These are phyloP conservation scores for Megalopta genalis DNA, from an alignment of 1,140 invertebrate genomes.

Conservation along the genomic window DNA sequence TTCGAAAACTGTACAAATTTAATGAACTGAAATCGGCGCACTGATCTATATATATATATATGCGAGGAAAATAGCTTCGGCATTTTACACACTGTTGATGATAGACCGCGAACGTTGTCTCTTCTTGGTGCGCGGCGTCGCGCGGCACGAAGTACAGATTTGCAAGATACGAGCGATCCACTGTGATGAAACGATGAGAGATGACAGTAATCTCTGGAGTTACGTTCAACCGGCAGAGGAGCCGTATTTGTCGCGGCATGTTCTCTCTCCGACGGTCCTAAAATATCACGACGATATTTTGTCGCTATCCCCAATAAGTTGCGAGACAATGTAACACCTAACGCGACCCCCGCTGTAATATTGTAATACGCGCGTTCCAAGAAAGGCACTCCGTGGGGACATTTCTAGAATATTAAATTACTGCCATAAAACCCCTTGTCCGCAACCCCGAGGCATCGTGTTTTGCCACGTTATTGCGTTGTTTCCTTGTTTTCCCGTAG, in stretches of 20 bases:
- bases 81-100: too few species aligned
- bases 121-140: too few species aligned
- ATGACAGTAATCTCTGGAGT: too few species aligned
- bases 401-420: background rate
- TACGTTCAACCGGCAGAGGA: too few species aligned
- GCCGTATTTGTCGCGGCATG: background rate
- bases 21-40: too few species aligned
- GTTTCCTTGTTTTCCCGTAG: background rate
- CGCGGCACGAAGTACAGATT: too few species aligned
- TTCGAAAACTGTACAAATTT: too few species aligned
- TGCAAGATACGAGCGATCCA: too few species aligned
- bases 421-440: background rate
- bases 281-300: background rate
- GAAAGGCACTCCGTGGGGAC: background rate
- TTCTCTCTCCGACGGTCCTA: background rate
- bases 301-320: background rate
- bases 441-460: background rate
- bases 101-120: too few species aligned
- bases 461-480: background rate
- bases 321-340: background rate
- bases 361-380: background rate
- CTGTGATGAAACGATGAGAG: too few species aligned
- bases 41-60: too few species aligned
- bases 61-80: too few species aligned
- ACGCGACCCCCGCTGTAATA: background rate